A percentile compares a stretch with the other conserved stretches of the same genome.
These are phyloP conservation scores for Willisornis vidua DNA, from an alignment of 2,113 vertebrate genomes.

Conservation along the genomic window DNA sequence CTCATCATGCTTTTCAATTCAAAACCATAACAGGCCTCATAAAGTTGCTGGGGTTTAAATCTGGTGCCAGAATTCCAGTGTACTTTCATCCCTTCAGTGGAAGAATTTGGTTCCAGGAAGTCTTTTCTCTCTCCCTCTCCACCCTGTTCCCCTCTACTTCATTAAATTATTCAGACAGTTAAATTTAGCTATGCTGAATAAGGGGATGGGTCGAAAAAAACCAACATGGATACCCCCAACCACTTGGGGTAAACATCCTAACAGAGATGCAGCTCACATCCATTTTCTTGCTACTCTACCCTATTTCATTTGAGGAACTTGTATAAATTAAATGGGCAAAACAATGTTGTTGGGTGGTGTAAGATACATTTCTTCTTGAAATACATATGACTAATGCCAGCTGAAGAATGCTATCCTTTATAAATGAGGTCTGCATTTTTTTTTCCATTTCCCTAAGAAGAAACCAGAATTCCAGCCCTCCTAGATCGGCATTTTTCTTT, in stretches of 20 bases:
- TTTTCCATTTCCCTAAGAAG: background rate
- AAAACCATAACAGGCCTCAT: background rate
- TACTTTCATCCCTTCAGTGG: background rate
- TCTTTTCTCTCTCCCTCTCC: background rate
- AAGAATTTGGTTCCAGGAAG: background rate
- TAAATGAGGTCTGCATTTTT: background rate
- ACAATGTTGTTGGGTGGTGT: background rate
- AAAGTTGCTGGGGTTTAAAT: slow-evolving; percentile 18
- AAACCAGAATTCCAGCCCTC: background rate
- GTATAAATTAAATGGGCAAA: background rate
- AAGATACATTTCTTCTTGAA: background rate
- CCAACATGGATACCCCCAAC: background rate
- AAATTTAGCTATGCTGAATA: background rate
- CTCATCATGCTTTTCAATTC: slow-evolving; percentile 18
- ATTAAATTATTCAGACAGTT: background rate
- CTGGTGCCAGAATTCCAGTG: background rate
- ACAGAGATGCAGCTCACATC: background rate
- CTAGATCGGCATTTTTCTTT: background rate
- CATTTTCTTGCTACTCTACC: background rate
- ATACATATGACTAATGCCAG: background rate
- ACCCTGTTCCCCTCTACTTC: background rate
- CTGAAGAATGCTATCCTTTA: background rate
- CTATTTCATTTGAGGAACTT: background rate
- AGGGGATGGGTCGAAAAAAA: background rate
- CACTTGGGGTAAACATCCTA: background rate